phyloP scores from a whole-genome alignment of 2,888 invertebrate species.

The Drosophila robusta region DNA sequence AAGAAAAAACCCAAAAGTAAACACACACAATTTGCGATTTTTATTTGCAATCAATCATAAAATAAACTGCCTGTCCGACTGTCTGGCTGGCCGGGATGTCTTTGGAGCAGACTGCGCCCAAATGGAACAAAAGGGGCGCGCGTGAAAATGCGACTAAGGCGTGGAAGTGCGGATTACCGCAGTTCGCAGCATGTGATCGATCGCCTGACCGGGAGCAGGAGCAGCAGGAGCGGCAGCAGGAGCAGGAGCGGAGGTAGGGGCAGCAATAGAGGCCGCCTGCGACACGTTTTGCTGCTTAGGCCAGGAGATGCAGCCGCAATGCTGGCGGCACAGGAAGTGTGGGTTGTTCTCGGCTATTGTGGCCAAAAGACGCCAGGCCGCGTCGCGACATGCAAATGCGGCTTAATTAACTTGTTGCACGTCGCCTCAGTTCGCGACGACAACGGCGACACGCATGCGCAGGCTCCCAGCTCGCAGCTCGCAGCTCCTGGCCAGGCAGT shows the following conservation, averaged over 20 bases:
- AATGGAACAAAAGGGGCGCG: conserved; percentile 69
- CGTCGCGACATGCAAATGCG: conserved; percentile 82
- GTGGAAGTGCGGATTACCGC: conserved; percentile 81
- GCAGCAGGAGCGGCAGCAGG: conserved; percentile 2
- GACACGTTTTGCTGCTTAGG: conserved; percentile 75
- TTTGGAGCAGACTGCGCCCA: conserved; percentile 25
- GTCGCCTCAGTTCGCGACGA: conserved; percentile 64
- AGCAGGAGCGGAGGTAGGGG: conserved; percentile 25
- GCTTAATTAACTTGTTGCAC: conserved; percentile 84
- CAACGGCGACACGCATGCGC: conserved; percentile 74
- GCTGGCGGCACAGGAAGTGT: conserved; percentile 72
- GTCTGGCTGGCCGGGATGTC: conserved; percentile 31
- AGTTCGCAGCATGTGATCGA: conserved; percentile 81
- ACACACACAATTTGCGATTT: conserved; percentile 77
- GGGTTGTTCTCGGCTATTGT: conserved; percentile 62
- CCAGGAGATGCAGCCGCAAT: conserved; percentile 16
- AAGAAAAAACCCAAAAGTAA: conserved; percentile 69
- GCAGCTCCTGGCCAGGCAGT: conserved; percentile 19
- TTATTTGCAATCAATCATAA: conserved; percentile 82
- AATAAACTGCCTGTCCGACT: conserved; percentile 66
- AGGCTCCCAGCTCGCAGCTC: conserved; percentile 28
- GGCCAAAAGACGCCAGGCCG: conserved; percentile 24
- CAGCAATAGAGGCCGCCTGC: conserved; percentile 67
- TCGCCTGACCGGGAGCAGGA: conserved; percentile 58
- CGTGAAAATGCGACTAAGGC: conserved; percentile 80